Evolutionary conservation across 2,888 invertebrate genomes (phyloP).

Genomic region (Chymomyza amoena): DNA sequence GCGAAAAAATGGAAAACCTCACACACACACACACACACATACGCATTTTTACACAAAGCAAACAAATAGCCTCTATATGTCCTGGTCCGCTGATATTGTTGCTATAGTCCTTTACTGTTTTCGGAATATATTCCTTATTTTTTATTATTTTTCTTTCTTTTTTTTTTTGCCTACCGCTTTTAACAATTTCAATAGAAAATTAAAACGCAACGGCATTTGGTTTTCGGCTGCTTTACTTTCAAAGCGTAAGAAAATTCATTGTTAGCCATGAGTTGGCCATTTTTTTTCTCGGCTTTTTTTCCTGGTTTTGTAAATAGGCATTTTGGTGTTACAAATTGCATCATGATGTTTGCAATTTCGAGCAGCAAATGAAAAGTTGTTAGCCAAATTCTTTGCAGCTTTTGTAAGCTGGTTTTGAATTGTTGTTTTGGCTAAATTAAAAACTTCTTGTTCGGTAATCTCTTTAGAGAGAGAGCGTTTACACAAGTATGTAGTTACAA

Average conservation of each 20-base stretch:
- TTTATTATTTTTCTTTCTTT: background rate
- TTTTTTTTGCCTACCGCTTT: constrained; percentile 37
- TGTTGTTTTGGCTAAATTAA: background rate
- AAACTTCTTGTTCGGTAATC: constrained; percentile 45
- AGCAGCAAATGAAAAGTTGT: constrained; percentile 8
- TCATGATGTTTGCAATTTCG: constrained; percentile 27
- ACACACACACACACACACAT: constrained; percentile 18
- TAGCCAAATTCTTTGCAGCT: background rate
- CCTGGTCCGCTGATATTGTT: background rate
- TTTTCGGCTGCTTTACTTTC: constrained; percentile 17
- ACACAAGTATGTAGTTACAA: background rate
- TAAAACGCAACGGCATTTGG: constrained; percentile 59
- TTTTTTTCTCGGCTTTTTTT: constrained; percentile 3
- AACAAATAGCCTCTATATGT: constrained; percentile 24
- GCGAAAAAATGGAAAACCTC: constrained; percentile 39
- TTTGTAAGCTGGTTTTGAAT: background rate
- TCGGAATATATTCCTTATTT: background rate
- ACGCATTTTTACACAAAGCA: constrained; percentile 15
- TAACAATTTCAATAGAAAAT: constrained; percentile 70
- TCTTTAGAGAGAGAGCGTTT: background rate
- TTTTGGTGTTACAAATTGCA: constrained; percentile 49
- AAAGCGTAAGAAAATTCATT: constrained; percentile 58
- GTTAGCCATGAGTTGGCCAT: constrained; percentile 47
- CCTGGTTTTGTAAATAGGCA: constrained; percentile 54
- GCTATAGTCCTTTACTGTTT: constrained; percentile 1